Base-by-base conservation (phyloP, 1,140 invertebrate genomes). In the Ceratoteleas bidentatus region DNA sequence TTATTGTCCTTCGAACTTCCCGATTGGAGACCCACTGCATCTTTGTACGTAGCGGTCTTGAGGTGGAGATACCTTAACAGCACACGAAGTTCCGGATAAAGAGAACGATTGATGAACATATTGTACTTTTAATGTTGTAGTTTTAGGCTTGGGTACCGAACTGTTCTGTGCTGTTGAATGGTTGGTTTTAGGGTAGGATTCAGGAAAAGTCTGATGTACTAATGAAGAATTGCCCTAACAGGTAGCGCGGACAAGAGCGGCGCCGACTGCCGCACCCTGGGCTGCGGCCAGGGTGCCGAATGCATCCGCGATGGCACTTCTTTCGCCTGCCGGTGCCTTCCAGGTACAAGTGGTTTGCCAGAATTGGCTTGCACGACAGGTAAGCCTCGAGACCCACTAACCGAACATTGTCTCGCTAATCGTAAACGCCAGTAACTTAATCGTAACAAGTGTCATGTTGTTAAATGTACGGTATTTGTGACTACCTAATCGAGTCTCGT, bases 321-420 rank as follows among this genome's bases (percentile, higher is more conserved):
- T 85, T 97, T 96, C 90, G 94, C 95, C 9, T 98, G 97, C 90
- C 93, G 94, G 85, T 97, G 96, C 92, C 93, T 94, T 50, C 93
- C 94, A 36, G 95, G 95, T 79, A 95, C 94, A 61, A 93, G 93
- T 86, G 96, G 96, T 82, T 93, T 94, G 83, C 94, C 96, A 15
- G 93, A 95, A 81, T 92, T 94, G 77, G 95, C 95, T 83, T 96
- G 96, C 91, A 93, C 92, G 52, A 94, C 94, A 93, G 96, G 96
- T 98, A 94, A 95, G 90, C 62, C 13, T 73, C 68, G 15, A 83
- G 16, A 81, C 82, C 53, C 77, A 89, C 85, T 90, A 87, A 89
- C 84, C 81, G 53, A 81, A 52, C 24, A 73, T 62, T 86, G 81
- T 81, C 68, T 53, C 56, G 85, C 76, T 84, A 84, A 87, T 85